These are phyloP conservation scores for Cyaniris semiargus DNA, from an alignment of 2,888 invertebrate species.

Conservation along the genomic window DNA sequence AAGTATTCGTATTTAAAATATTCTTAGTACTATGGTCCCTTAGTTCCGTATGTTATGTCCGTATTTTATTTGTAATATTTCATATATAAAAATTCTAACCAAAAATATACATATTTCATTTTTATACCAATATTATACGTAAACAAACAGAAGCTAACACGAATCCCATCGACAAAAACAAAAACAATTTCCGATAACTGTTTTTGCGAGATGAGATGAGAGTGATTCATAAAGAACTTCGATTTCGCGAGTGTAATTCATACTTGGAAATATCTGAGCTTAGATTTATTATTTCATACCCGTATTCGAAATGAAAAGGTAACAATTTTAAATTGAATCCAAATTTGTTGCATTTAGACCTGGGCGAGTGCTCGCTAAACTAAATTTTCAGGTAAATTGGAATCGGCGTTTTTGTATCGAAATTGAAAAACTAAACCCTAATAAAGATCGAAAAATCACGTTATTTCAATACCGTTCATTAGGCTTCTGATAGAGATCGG, in stretches of 20 bases:
- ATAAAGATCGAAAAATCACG: background rate
- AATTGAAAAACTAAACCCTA: conserved; percentile 1
- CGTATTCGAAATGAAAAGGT: conserved; percentile 19
- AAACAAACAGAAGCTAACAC: background rate
- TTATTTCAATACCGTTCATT: background rate
- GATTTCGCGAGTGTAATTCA: background rate
- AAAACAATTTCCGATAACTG: background rate
- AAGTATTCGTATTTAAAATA: too few relatives aligned
- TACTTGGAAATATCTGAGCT: background rate
- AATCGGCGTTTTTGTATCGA: background rate
- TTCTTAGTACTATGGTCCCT: too few relatives aligned
- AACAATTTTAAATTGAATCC: conserved; percentile 14
- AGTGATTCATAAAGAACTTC: background rate
- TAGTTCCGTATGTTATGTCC: too few relatives aligned
- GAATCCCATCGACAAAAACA: background rate
- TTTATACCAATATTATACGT: background rate
- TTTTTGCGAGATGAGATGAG: conserved; percentile 6
- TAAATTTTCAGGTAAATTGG: conserved; percentile 7
- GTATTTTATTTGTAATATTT: too few relatives aligned
- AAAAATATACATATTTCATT: too few relatives aligned
- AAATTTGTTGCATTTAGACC: conserved; percentile 17
- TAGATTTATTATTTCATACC: conserved; percentile 20
- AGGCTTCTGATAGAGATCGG: background rate
- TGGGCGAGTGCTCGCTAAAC: background rate
- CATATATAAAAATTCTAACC: too few relatives aligned